Evolutionary conservation across 1,140 invertebrate species (phyloP).

Genomic region (Eumeta japonica): DNA sequence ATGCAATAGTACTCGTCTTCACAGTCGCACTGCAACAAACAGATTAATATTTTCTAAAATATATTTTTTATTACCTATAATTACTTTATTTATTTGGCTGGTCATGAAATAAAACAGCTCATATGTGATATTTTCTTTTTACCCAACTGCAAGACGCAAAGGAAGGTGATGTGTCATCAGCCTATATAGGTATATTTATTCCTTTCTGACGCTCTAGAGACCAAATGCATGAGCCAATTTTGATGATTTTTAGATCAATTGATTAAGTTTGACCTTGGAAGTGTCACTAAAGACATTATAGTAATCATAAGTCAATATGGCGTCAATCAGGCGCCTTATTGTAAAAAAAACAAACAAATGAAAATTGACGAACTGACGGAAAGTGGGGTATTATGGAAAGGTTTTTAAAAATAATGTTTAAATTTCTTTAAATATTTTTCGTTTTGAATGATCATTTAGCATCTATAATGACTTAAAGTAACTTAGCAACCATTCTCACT

Average conservation of each 20-base stretch:
- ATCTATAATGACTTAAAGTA: no score
- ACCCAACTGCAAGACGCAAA: not conserved
- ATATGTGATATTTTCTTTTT: not conserved
- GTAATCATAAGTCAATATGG: no score
- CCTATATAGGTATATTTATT: not conserved
- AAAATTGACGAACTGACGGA: no score
- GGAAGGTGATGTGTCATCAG: not conserved
- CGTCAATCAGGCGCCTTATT: no score
- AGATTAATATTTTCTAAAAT: slow-evolving; percentile 5
- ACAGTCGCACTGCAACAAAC: slow-evolving; percentile 68
- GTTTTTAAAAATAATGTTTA: no score
- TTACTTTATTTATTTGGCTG: not conserved
- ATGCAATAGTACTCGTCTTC: slow-evolving; percentile 66
- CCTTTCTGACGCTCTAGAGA: not conserved
- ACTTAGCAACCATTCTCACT: no score
- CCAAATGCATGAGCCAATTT: not conserved
- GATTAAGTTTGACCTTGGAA: no score
- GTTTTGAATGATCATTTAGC: no score
- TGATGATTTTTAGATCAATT: not conserved
- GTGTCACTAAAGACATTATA: no score
- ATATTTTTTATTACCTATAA: not conserved
- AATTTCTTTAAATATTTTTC: no score
- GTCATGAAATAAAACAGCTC: not conserved
- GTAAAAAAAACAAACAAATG: no score
- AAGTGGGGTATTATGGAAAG: no score